Percentiles rank a stretch among this genome's conserved stretches.
Conservation (phyloP, 1,140 invertebrate species). For the Ladona fulva region DNA sequence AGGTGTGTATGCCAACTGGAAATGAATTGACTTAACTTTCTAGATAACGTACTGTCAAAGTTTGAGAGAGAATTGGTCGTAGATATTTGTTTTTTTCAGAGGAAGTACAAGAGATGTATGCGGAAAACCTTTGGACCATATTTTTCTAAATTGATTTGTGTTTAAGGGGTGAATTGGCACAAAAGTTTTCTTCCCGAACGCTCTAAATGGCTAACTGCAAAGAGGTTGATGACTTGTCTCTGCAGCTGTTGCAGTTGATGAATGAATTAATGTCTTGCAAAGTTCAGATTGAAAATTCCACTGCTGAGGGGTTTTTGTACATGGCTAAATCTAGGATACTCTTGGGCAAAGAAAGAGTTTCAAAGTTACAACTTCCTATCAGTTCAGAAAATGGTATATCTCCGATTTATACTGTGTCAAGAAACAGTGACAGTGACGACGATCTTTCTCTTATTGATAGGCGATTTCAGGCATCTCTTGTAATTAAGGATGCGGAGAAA, state of each 20-base stretch:
- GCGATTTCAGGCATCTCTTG: slow-evolving; percentile 12
- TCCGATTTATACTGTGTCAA: slow-evolving; percentile 37
- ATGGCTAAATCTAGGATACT: slow-evolving; percentile 64
- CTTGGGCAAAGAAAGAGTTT: slow-evolving; percentile 55
- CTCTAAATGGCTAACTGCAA: slow-evolving; percentile 6
- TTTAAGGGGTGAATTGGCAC: too few relatives aligned
- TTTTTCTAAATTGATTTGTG: too few relatives aligned
- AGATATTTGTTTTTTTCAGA: too few relatives aligned
- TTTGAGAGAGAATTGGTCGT: too few relatives aligned
- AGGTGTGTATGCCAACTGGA: too few relatives aligned
- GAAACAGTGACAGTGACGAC: slow-evolving; percentile 34
- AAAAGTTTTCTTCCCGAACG: too few relatives aligned
- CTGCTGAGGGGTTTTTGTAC: slow-evolving; percentile 49
- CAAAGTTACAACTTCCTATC: slow-evolving; percentile 51
- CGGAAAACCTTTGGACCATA: too few relatives aligned
- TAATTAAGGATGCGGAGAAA: slow-evolving; percentile 20
- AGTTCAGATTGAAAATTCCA: slow-evolving; percentile 50
- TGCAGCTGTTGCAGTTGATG: slow-evolving; percentile 54
- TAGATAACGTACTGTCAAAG: too few relatives aligned
- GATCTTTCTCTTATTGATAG: slow-evolving; percentile 29
- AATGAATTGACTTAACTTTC: too few relatives aligned
- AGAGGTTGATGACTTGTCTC: slow-evolving; percentile 47
- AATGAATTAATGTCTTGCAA: slow-evolving; percentile 54
- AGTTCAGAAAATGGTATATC: slow-evolving; percentile 47
- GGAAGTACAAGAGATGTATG: too few relatives aligned